Base-by-base conservation (phyloP, 2,888 invertebrate species). In the Melanostoma mellinum region DNA sequence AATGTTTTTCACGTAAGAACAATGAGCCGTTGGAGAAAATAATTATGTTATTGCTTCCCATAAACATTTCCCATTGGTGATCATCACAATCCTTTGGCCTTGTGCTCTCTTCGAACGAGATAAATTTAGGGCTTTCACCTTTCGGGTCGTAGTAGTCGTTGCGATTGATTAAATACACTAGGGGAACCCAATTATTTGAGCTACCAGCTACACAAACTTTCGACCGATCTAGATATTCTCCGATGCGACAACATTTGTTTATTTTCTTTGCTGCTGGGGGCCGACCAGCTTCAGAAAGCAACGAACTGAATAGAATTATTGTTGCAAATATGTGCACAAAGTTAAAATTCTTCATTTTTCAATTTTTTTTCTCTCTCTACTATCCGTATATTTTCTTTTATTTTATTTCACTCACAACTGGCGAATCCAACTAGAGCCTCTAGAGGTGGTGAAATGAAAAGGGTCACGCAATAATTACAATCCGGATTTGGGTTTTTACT, bases 21-120 rank as follows among this genome's bases (percentile, higher is more conserved):
- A 95, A 91, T 6, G 93, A 93, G 0, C 95, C 96, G 89, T 94
- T 94, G 86, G 93, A 93, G 79, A 95, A 92, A 9, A 63, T 40
- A n/a, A 94, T 90, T 50, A 94, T 88, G 4, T 89, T 87, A 60
- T 88, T 91, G 20, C 84, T 86, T 10, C 88, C 89, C 2, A 87
- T 86, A 87, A 93, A 94, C 4, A 88, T 78, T 58, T 89, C 87
- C 75, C 87, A 71, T 40, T 88, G 86, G 4, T 87, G 87, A 3
- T 76, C 85, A 4, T 85, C 84, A 65, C 81, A 85, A 42, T 84
- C 73, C 3, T 88, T 86, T 35, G 93, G 92, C 30, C 89, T 88
- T 5, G 87, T 86, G 65, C 89, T 90, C 67, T 92, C 91, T 53
- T 88, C 86, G 48, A 92, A 89, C 6, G 88, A 89, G 86, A 93